Percentiles rank a stretch among this genome's conserved stretches.
Conservation (phyloP, 2,113 vertebrate genomes). For the Centropus unirufus region DNA sequence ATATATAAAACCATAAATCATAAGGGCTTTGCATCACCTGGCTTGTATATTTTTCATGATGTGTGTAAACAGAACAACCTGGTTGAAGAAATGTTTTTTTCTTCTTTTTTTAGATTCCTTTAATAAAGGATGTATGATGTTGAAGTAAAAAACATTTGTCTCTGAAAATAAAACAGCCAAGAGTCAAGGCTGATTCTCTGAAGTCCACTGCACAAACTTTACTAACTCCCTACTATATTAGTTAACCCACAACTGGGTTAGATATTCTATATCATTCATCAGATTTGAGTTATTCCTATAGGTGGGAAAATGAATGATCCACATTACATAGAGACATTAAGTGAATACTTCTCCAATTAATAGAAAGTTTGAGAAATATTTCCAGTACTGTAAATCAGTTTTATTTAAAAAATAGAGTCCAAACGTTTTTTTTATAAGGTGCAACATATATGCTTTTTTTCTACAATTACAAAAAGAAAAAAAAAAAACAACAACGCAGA, state of each 20-base stretch:
- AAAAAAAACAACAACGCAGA: neutral
- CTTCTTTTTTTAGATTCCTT: neutral
- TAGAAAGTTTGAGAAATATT: neutral
- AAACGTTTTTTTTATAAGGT: conserved; percentile 68
- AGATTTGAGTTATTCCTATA: neutral
- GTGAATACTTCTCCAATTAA: neutral
- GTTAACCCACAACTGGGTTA: neutral
- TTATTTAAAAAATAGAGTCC: conserved; percentile 72
- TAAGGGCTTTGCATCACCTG: neutral
- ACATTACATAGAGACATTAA: neutral
- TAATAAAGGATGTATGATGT: neutral
- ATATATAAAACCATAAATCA: neutral
- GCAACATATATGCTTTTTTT: conserved; percentile 33
- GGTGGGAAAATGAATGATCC: neutral
- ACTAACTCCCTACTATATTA: neutral
- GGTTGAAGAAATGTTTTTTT: neutral
- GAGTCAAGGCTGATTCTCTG: neutral
- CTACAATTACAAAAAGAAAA: conserved; percentile 6
- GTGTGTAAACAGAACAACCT: neutral
- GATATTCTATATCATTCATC: neutral
- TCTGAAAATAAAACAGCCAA: neutral
- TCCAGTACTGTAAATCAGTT: conserved; percentile 29
- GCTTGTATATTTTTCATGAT: neutral
- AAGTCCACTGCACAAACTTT: neutral
- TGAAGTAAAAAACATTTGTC: neutral